Percentiles rank a stretch among this genome's conserved stretches.
Conservation (phyloP, 2,888 invertebrate species). For the Aspidiotus destructor region DNA sequence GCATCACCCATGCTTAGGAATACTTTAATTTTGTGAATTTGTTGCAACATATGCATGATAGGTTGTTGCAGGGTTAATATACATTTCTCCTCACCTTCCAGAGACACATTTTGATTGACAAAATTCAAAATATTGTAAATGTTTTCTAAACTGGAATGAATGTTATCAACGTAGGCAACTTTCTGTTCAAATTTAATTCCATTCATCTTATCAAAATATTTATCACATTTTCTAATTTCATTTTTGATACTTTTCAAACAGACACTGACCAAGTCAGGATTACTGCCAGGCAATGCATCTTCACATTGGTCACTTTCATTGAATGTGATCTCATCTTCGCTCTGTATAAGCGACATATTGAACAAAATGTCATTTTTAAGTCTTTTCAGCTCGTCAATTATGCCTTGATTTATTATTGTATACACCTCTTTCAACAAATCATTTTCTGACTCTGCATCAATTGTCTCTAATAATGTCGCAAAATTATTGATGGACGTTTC, state of each 20-base stretch:
- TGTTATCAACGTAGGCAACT: neutral
- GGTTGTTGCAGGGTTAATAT: neutral
- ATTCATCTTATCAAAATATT: constrained; percentile 19
- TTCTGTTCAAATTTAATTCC: constrained; percentile 8
- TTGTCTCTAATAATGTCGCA: constrained; percentile 2
- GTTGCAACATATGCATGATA: constrained; percentile 14
- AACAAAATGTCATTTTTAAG: constrained; percentile 21
- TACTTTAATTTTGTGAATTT: constrained; percentile 5
- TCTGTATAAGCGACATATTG: constrained; percentile 26
- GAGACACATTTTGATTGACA: constrained; percentile 2
- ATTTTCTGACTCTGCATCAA: constrained; percentile 7
- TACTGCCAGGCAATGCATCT: neutral
- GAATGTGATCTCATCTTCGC: constrained; percentile 19
- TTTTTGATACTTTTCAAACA: constrained; percentile 19
- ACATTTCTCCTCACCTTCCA: constrained; percentile 6
- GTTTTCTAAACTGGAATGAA: constrained; percentile 14
- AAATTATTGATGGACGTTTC: constrained; percentile 33
- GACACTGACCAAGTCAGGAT: constrained; percentile 16
- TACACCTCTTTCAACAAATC: constrained; percentile 1
- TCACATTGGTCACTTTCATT: constrained; percentile 26
- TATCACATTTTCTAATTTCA: constrained; percentile 20
- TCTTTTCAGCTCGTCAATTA: constrained; percentile 10
- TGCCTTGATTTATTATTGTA: constrained; percentile 12
- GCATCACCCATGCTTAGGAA: neutral
- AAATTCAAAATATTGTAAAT: constrained; percentile 24